Conservation (phyloP, 2,797 vertebrate species). For the Rhynchonycteris naso region DNA sequence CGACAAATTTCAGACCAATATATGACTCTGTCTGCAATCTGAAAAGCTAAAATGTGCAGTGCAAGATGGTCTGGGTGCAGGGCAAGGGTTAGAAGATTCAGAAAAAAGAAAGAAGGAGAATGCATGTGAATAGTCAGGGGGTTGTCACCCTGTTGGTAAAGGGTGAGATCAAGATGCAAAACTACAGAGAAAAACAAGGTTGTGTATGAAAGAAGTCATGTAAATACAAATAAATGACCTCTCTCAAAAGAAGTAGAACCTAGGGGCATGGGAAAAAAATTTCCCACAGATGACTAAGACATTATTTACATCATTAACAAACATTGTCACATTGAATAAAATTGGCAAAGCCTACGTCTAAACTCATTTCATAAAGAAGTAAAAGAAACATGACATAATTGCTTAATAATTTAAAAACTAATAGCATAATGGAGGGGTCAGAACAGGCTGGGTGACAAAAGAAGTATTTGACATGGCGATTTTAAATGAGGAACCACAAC, state of each 20-base stretch:
- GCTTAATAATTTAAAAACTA: conserved; percentile 23
- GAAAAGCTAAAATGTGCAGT: neutral
- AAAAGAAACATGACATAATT: conserved; percentile 24
- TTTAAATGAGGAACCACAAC: neutral
- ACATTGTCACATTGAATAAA: neutral
- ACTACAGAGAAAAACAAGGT: neutral
- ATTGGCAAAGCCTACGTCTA: conserved; percentile 37
- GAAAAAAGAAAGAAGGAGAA: neutral
- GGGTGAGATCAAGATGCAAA: neutral
- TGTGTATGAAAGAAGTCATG: neutral
- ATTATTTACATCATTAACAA: neutral
- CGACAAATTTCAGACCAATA: neutral
- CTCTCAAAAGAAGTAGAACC: neutral
- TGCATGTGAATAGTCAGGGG: neutral
- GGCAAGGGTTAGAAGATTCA: neutral
- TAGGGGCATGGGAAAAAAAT: neutral
- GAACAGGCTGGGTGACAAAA: neutral
- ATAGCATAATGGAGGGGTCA: neutral
- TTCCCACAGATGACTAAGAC: neutral
- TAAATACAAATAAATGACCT: conserved; percentile 28
- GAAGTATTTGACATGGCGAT: neutral
- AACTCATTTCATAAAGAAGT: neutral
- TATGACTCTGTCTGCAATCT: neutral
- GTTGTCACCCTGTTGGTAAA: neutral
- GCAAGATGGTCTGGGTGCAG: neutral